phyloP scores from a whole-genome alignment of 2,888 invertebrate genomes.

The Atherix ibis region DNA sequence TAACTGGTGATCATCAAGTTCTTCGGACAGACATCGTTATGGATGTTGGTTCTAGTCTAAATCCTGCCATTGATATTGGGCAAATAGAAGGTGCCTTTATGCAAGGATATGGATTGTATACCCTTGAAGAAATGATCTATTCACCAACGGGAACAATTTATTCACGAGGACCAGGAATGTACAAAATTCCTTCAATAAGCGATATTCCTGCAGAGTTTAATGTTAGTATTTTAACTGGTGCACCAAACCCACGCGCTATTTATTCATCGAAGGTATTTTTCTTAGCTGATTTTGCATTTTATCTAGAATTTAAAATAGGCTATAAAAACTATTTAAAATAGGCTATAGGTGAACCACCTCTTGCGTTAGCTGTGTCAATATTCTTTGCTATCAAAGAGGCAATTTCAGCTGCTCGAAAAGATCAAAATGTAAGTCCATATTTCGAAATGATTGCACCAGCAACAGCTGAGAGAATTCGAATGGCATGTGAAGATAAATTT shows the following conservation, averaged over 20 bases:
- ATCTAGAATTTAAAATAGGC: no score
- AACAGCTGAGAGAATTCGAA: conserved; percentile 72
- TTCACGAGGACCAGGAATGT: conserved; percentile 82
- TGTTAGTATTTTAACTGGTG: conserved; percentile 80
- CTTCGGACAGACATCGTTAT: conserved; percentile 85
- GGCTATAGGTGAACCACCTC: conserved; percentile 92
- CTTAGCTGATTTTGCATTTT: background rate
- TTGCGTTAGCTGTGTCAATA: conserved; percentile 74
- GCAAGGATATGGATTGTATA: conserved; percentile 87
- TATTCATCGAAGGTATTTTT: conserved; percentile 81
- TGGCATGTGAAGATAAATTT: conserved; percentile 76
- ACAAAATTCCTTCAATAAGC: conserved; percentile 84
- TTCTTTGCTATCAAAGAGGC: conserved; percentile 87
- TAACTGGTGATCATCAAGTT: conserved; percentile 86
- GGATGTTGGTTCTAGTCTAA: conserved; percentile 89
- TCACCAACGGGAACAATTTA: conserved; percentile 67
- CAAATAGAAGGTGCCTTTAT: conserved; percentile 92
- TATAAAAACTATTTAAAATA: no score
- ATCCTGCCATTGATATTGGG: conserved; percentile 93
- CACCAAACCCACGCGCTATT: conserved; percentile 77
- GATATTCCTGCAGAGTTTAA: conserved; percentile 88
- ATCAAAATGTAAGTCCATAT: conserved; percentile 42
- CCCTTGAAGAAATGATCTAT: conserved; percentile 77
- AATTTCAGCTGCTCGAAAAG: conserved; percentile 57
- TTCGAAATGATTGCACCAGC: conserved; percentile 71